A percentile compares a stretch with the other conserved stretches of the same genome.
Evolutionary conservation across 2,888 invertebrate species (phyloP).

Genomic region (Adelphocoris suturalis): DNA sequence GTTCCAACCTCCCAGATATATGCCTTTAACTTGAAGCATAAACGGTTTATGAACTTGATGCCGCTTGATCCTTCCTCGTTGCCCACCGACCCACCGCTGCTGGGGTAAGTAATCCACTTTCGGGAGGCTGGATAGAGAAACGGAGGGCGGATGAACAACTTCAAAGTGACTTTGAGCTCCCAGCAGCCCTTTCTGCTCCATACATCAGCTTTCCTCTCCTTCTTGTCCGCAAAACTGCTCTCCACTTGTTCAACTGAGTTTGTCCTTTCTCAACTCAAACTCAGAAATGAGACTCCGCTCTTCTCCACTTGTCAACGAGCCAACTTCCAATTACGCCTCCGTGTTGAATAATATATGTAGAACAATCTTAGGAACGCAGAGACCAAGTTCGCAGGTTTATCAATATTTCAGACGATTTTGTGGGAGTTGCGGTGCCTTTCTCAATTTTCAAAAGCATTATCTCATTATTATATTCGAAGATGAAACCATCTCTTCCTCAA

Average conservation of each 20-base stretch:
- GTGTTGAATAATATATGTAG: conserved; percentile 56
- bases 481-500: not conserved
- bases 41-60: conserved; percentile 64
- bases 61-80: conserved; percentile 54
- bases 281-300: conserved; percentile 56
- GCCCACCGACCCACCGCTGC: conserved; percentile 4
- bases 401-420: conserved; percentile 36
- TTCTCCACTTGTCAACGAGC: conserved; percentile 46
- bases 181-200: conserved; percentile 24
- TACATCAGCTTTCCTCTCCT: conserved; percentile 46
- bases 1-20: conserved; percentile 31
- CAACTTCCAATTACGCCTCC: conserved; percentile 41
- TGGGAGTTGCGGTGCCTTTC: not conserved
- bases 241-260: conserved; percentile 66
- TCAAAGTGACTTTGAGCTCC: conserved; percentile 62
- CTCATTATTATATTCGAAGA: not conserved
- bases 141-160: conserved; percentile 47
- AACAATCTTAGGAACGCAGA: conserved; percentile 29
- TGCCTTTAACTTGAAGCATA: conserved; percentile 58
- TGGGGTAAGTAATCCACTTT: conserved; percentile 56
- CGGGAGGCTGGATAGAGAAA: not conserved
- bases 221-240: conserved; percentile 64
- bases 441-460: not conserved
- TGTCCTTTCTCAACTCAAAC: conserved; percentile 62
- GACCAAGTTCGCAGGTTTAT: conserved; percentile 3